Base-by-base conservation (phyloP, 2,888 invertebrate genomes). In the Athrips mouffetella region DNA sequence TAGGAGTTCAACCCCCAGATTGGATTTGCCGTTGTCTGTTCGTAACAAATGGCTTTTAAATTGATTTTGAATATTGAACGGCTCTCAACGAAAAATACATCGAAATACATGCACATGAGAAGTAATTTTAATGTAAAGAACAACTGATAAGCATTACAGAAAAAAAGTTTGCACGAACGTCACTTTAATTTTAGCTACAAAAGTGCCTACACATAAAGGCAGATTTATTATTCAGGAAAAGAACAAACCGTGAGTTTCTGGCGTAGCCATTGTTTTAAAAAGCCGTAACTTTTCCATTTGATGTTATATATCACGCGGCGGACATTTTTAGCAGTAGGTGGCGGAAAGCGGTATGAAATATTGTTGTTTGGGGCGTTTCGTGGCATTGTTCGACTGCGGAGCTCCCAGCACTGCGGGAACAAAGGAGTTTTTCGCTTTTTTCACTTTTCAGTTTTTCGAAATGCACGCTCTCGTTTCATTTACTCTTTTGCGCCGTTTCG, bases 311-410 rank as follows among this genome's bases (percentile, higher is more conserved):
- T 87, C 82, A 85, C 62, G 69, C 66, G 73, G 82, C 87, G 83
- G 87, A 87, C 87, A 87, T 84, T 88, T 87, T 88, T 87, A 87
- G 84, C 86, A 77, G 85, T 87, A 84, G 86, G 86, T 85, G 86
- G 86, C 82, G 86, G 88, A 78, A 87, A 85, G 73, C 81, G 81
- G 82, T 80, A 86, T 88, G 88, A 88, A 85, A 86, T 87, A 87
- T 88, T 86, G 84, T 86, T 88, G 86, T 87, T 84, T 76, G 84
- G 80, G 83, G 79, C 77, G 82, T 74, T 81, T 73, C 75, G 72
- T 63, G 73, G 81, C 77, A 82, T 85, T 85, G 86, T 87, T 81
- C 83, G 70, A 65, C 72, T 66, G 75, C 73, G 62, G 78, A 79
- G 80, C 79, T 80, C 75, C 73, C 82, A 80, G 72, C 72, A 65